Evolutionary conservation across 2,888 invertebrate genomes (phyloP).

Genomic region (Drosophila subsilvestris): DNA sequence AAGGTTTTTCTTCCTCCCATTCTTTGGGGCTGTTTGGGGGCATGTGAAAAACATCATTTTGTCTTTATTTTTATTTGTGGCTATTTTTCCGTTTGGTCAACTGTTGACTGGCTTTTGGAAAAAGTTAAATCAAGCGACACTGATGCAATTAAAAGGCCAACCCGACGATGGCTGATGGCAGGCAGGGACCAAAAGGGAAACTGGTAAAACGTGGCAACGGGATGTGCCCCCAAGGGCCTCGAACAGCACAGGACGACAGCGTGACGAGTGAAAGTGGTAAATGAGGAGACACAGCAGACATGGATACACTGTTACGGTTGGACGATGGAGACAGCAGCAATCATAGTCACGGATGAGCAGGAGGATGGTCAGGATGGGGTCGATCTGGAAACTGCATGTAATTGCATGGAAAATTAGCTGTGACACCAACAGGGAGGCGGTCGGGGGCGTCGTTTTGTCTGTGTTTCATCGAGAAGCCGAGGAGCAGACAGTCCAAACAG

Average conservation of each 20-base stretch:
- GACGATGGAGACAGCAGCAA: background rate
- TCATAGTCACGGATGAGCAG: background rate
- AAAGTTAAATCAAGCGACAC: slow-evolving; percentile 71
- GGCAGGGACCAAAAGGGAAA: slow-evolving; percentile 19
- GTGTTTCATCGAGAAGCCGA: background rate
- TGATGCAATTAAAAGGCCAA: slow-evolving; percentile 72
- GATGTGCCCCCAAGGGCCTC: slow-evolving; percentile 33
- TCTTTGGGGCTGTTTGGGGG: background rate
- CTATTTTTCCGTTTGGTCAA: slow-evolving; percentile 49
- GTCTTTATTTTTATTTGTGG: background rate
- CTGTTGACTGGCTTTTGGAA: slow-evolving; percentile 56
- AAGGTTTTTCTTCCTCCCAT: background rate
- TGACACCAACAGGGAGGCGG: slow-evolving; percentile 12
- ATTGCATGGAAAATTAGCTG: slow-evolving; percentile 76
- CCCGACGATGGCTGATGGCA: background rate
- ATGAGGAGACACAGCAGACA: slow-evolving; percentile 13
- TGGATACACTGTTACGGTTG: background rate
- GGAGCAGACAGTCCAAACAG: slow-evolving; percentile 10
- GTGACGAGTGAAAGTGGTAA: slow-evolving; percentile 29
- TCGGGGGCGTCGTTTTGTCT: background rate
- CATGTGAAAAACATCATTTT: slow-evolving; percentile 1
- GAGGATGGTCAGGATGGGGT: background rate
- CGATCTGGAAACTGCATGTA: slow-evolving; percentile 47
- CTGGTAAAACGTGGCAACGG: slow-evolving; percentile 2
- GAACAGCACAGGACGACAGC: slow-evolving; percentile 7